phyloP scores from a whole-genome alignment of 2,113 vertebrate genomes.

The Shinisaurus crocodilurus region DNA sequence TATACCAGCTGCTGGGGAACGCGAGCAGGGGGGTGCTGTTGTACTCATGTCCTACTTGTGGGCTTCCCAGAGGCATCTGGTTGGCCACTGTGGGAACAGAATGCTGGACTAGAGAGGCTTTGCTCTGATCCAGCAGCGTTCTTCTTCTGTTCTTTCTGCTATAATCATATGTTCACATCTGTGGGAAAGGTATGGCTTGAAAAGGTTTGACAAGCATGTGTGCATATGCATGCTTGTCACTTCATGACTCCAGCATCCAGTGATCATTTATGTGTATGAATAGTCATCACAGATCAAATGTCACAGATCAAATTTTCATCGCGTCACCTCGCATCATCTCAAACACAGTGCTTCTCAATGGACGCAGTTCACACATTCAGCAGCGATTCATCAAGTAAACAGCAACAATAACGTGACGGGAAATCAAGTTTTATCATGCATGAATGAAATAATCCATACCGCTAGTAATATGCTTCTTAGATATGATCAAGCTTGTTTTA shows the following conservation, averaged over 20 bases:
- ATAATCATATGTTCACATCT: neutral
- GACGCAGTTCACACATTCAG: neutral
- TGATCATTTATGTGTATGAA: neutral
- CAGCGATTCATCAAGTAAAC: neutral
- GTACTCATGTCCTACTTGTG: too few species aligned
- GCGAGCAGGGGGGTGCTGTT: too few species aligned
- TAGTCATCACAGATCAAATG: neutral
- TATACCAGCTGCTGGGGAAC: too few species aligned
- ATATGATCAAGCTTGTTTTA: neutral
- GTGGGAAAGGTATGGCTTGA: neutral
- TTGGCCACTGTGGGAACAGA: too few species aligned
- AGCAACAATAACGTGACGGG: neutral
- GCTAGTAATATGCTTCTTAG: conserved; percentile 9
- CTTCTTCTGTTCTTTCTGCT: neutral
- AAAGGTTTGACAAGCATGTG: too few species aligned
- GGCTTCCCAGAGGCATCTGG: too few species aligned
- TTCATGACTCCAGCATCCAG: neutral
- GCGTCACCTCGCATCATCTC: neutral
- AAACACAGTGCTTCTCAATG: neutral
- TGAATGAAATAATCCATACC: neutral
- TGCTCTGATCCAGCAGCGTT: too few species aligned
- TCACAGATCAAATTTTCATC: neutral
- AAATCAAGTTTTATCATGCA: neutral
- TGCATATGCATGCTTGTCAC: neutral
- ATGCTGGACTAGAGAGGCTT: too few species aligned